These are phyloP conservation scores for Nansenia antarctica DNA, from an alignment of 2,113 vertebrate species.

Conservation along the genomic window DNA sequence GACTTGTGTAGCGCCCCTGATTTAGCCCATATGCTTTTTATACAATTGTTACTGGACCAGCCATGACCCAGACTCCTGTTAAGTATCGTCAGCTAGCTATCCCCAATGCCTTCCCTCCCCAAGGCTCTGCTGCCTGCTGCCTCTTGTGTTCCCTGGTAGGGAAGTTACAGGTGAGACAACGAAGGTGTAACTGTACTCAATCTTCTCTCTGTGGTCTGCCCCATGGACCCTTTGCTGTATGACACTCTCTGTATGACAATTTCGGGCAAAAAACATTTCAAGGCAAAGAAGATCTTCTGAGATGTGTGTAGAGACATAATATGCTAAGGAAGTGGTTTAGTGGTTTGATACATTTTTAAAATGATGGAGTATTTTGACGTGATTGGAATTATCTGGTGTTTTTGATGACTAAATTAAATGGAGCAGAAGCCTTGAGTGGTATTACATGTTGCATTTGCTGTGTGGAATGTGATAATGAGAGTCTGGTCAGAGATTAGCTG, in stretches of 20 bases:
- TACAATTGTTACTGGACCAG: slow-evolving; percentile 53
- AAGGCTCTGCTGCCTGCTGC: slow-evolving; percentile 25
- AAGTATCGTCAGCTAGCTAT: slow-evolving; percentile 30
- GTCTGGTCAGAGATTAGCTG: neutral
- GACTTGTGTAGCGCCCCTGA: slow-evolving; percentile 29
- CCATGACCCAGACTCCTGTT: slow-evolving; percentile 36
- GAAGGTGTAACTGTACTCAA: slow-evolving; percentile 10
- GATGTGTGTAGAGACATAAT: neutral
- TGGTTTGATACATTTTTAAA: neutral
- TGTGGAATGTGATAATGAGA: neutral
- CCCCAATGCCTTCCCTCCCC: slow-evolving; percentile 19
- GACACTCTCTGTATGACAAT: neutral
- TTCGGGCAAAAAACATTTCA: neutral
- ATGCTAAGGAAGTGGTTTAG: neutral
- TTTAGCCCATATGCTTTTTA: slow-evolving; percentile 44
- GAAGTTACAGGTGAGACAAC: slow-evolving; percentile 30
- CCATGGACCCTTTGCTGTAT: slow-evolving; percentile 1
- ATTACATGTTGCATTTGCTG: neutral
- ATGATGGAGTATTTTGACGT: neutral
- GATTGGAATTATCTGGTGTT: neutral
- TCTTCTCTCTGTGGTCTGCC: slow-evolving; percentile 6
- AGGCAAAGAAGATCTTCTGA: no score
- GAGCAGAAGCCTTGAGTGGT: neutral
- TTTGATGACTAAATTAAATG: neutral
- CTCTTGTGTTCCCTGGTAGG: slow-evolving; percentile 27